A percentile compares a stretch with the other conserved stretches of the same genome.
Evolutionary conservation across 2,888 invertebrate species (phyloP).

Genomic region (Epirrhoe alternata): DNA sequence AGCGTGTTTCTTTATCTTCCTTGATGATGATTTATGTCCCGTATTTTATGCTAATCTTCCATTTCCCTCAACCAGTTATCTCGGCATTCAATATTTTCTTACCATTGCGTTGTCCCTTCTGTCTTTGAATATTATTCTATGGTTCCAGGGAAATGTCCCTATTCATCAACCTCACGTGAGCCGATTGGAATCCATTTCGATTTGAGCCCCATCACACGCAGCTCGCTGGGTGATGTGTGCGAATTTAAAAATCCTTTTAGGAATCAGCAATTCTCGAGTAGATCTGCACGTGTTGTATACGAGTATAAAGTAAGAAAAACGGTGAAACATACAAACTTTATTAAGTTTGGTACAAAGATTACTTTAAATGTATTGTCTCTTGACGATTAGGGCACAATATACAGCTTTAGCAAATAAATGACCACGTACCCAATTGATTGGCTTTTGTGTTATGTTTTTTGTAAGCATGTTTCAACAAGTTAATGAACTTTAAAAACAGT

Average conservation of each 20-base stretch:
- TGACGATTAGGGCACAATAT: not conserved
- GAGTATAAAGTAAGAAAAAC: not conserved
- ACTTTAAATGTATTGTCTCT: not conserved
- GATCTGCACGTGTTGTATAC: conserved; percentile 16
- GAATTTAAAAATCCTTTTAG: conserved; percentile 15
- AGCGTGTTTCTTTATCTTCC: too few species aligned
- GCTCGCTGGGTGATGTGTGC: conserved; percentile 20
- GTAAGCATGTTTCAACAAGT: not conserved
- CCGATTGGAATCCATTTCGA: conserved; percentile 44
- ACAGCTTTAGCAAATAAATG: not conserved
- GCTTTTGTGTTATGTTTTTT: not conserved
- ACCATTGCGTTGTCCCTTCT: conserved; percentile 5
- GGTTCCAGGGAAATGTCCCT: conserved; percentile 37
- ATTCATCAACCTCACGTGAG: conserved; percentile 47
- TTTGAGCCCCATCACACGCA: conserved; percentile 36
- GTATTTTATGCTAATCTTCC: too few species aligned
- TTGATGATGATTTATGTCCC: too few species aligned
- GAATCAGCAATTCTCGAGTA: conserved; percentile 14
- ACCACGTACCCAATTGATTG: not conserved
- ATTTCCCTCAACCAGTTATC: too few species aligned
- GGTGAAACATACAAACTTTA: not conserved
- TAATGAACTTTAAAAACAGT: conserved; percentile 7
- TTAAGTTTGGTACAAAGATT: not conserved
- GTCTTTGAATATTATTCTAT: conserved; percentile 4
- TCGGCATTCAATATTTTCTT: not conserved